Evolutionary conservation across 1,140 invertebrate genomes (phyloP).

Genomic region (Cyrtorhinus lividipennis): DNA sequence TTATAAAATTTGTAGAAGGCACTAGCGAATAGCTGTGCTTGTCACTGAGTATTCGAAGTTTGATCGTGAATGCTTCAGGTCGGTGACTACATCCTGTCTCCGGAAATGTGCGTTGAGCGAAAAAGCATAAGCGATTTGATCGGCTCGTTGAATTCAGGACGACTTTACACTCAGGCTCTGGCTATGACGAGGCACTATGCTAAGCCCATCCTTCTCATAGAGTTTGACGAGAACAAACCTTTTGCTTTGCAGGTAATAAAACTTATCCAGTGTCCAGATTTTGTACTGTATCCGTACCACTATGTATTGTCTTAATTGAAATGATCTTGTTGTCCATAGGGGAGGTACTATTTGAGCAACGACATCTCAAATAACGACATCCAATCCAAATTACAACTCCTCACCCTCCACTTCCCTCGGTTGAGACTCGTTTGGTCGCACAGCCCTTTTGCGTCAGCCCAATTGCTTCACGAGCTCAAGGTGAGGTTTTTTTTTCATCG

Average conservation of each 20-base stretch:
- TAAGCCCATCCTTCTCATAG: slow-evolving; percentile 85
- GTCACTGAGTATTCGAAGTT: too few relatives aligned
- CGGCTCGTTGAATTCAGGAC: slow-evolving; percentile 84
- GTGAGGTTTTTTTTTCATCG: too few relatives aligned
- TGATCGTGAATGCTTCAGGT: too few relatives aligned
- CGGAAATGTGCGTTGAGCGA: slow-evolving; percentile 89
- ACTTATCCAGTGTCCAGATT: background rate
- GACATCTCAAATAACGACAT: slow-evolving; percentile 58
- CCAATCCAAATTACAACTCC: slow-evolving; percentile 68
- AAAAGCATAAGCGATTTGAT: slow-evolving; percentile 97
- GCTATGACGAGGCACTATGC: slow-evolving; percentile 78
- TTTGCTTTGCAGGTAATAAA: slow-evolving; percentile 65
- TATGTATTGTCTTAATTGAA: too few relatives aligned
- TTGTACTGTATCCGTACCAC: too few relatives aligned
- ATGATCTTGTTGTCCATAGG: too few relatives aligned
- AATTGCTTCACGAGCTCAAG: slow-evolving; percentile 84
- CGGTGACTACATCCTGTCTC: slow-evolving; percentile 94
- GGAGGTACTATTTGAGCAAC: slow-evolving; percentile 60
- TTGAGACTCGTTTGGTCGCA: slow-evolving; percentile 89
- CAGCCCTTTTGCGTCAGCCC: slow-evolving; percentile 84
- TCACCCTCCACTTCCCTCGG: slow-evolving; percentile 88
- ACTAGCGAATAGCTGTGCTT: too few relatives aligned
- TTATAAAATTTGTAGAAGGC: too few relatives aligned
- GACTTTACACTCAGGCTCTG: slow-evolving; percentile 87
- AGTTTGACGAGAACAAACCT: slow-evolving; percentile 89